Evolutionary conservation across 2,888 invertebrate genomes (phyloP).

Genomic region (Chymomyza fuscimana): DNA sequence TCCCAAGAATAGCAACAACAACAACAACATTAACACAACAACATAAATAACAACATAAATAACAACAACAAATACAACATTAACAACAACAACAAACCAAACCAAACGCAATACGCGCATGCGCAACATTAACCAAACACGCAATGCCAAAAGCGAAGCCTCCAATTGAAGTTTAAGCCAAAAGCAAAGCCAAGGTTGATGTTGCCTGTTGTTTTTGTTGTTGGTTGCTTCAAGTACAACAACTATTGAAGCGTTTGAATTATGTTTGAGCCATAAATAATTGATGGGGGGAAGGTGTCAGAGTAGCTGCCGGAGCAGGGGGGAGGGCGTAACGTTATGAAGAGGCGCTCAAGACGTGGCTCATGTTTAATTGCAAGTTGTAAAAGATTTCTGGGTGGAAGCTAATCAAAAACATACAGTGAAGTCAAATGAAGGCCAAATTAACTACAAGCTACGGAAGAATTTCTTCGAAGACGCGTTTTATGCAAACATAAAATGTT

Average conservation of each 20-base stretch:
- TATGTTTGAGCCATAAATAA: conserved; percentile 60
- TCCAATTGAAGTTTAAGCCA: conserved; percentile 26
- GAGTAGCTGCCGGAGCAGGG: conserved; percentile 2
- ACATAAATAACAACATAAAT: conserved; percentile 14
- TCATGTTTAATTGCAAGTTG: conserved; percentile 51
- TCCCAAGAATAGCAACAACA: not conserved
- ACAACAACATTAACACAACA: not conserved
- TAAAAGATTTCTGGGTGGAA: conserved; percentile 40
- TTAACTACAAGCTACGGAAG: not conserved
- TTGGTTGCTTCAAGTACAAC: conserved; percentile 38
- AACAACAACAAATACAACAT: conserved; percentile 24
- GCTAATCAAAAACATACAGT: conserved; percentile 39
- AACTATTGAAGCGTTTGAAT: conserved; percentile 17
- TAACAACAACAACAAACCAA: conserved; percentile 21
- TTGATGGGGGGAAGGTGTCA: conserved; percentile 21
- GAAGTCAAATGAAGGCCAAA: conserved; percentile 28
- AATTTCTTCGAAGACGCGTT: not conserved
- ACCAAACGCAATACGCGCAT: conserved; percentile 56
- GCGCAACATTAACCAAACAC: conserved; percentile 54
- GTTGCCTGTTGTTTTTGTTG: conserved; percentile 15
- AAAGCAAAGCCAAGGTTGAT: conserved; percentile 60
- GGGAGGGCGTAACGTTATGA: not conserved
- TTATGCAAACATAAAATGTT: not conserved
- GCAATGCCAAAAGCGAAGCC: conserved; percentile 63
- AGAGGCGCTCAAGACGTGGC: not conserved